Conservation (phyloP, 1,140 invertebrate genomes). For the Cydia splendana region DNA sequence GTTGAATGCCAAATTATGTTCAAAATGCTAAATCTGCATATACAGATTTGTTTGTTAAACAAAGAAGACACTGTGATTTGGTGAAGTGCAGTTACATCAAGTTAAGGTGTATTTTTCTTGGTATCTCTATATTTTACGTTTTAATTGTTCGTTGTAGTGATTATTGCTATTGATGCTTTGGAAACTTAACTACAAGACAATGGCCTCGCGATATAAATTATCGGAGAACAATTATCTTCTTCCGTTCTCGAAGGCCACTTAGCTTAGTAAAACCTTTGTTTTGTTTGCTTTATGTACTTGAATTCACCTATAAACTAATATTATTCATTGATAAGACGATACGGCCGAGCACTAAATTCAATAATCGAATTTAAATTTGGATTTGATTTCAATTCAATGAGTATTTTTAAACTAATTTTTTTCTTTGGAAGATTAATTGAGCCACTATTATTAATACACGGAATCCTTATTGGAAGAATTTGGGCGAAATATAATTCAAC, state of each 20-base stretch:
- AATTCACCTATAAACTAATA: constrained; percentile 4
- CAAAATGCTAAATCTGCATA: not conserved
- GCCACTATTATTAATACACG: constrained; percentile 36
- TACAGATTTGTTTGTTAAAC: not conserved
- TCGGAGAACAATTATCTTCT: constrained; percentile 26
- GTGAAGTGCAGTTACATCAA: not conserved
- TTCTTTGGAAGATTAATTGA: constrained; percentile 52
- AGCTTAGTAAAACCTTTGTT: constrained; percentile 33
- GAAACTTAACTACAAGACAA: constrained; percentile 34
- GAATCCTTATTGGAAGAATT: constrained; percentile 44
- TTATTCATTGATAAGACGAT: not conserved
- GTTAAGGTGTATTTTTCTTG: not conserved
- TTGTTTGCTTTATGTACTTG: not conserved
- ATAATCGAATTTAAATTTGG: not conserved
- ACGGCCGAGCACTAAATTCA: not conserved
- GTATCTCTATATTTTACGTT: not conserved
- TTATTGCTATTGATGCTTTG: constrained; percentile 30
- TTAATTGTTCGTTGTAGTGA: not conserved
- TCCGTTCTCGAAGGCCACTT: constrained; percentile 32
- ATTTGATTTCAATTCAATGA: not conserved
- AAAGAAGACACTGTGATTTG: constrained; percentile 11
- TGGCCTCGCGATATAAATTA: constrained; percentile 35
- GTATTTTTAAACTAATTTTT: constrained; percentile 10
- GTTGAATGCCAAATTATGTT: not conserved
- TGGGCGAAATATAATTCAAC: constrained; percentile 36